Base-by-base conservation (phyloP, 1,140 invertebrate species). In the Trachymyrmex septentrionalis region DNA sequence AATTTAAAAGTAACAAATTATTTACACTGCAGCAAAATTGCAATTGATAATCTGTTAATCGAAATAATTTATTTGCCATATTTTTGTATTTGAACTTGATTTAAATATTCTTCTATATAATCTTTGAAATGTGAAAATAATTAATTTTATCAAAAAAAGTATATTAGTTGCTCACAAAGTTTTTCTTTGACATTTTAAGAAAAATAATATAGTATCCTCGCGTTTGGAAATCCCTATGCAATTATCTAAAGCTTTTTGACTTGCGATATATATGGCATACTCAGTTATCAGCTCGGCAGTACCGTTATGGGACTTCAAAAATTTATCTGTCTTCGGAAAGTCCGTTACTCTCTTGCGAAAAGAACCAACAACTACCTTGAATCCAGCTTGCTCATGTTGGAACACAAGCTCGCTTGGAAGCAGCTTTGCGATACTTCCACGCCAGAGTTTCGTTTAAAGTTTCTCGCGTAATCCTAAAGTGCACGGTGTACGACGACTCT, bases 391-490 rank as follows among this genome's bases (percentile, higher is more conserved):
- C n/a, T 50, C 53, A 61, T 75, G 55, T 85, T 78, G 21, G 73
- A 80, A 61, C 27, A 71, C 48, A 57, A 77, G 66, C 27, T 53
- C 63, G 3, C n/a, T 59, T n/a, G 76, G 61, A 71, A 85, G 64
- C 86, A 78, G 75, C 86, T 89, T 91, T 86, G 91, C 91, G 86
- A 92, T 92, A 90, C 87, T 88, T 88, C 90, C 85, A 78, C 86
- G 85, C 73, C 86, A 34, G 77, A 92, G 88, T 91, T 93, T 91
- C 78, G 72, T 88, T 85, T 81, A 90, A 93, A 93, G 86, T 93
- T 93, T 92, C 92, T 91, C 91, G 75, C 87, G 88, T 92, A 92
- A 93, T 93, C 88, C 90, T 85, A 84, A 71, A 92, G 90, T 92
- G 90, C 88, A 88, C 87, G 78, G 88, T 89, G 84, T 89, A 88